phyloP scores from a whole-genome alignment of 1,140 invertebrate genomes.

The Drosophila albomicans region DNA sequence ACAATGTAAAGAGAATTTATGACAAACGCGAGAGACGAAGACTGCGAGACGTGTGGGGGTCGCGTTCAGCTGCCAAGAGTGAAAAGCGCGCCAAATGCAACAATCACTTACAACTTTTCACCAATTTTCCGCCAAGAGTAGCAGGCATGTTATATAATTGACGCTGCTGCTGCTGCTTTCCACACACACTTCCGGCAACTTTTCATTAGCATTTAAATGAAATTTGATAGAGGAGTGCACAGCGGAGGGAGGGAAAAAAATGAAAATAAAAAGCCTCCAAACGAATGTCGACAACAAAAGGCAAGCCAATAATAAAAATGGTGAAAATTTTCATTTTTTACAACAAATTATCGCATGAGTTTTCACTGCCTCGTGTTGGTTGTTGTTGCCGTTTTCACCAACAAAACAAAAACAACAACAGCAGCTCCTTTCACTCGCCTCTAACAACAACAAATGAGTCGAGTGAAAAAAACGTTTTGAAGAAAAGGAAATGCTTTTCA shows the following conservation, averaged over 20 bases:
- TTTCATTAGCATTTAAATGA: conserved; percentile 84
- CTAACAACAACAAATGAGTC: conserved; percentile 66
- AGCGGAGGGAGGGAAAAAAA: conserved; percentile 28
- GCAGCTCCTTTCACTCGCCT: conserved; percentile 76
- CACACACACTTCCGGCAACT: conserved; percentile 73
- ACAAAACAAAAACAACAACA: conserved; percentile 49
- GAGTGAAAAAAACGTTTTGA: conserved; percentile 77
- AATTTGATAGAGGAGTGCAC: conserved; percentile 62
- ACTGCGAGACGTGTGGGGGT: background rate
- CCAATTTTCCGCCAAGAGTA: conserved; percentile 54
- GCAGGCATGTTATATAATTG: conserved; percentile 72
- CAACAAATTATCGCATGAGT: conserved; percentile 83
- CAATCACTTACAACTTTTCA: conserved; percentile 45
- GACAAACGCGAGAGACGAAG: background rate
- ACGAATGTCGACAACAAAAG: conserved; percentile 53
- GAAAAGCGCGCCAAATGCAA: conserved; percentile 51
- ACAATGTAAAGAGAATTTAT: conserved; percentile 37
- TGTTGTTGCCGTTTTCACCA: conserved; percentile 70
- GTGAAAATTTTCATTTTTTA: conserved; percentile 82
- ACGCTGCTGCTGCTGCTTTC: conserved; percentile 56
- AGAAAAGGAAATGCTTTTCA: conserved; percentile 82
- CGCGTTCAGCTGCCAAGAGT: conserved; percentile 17
- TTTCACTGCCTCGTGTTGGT: conserved; percentile 62
- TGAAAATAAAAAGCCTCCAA: conserved; percentile 46
- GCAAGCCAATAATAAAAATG: conserved; percentile 64